Evolutionary conservation across 2,888 invertebrate genomes (phyloP), one percentile per base, ranked within the genome.

Genomic region (Syritta pipiens): DNA sequence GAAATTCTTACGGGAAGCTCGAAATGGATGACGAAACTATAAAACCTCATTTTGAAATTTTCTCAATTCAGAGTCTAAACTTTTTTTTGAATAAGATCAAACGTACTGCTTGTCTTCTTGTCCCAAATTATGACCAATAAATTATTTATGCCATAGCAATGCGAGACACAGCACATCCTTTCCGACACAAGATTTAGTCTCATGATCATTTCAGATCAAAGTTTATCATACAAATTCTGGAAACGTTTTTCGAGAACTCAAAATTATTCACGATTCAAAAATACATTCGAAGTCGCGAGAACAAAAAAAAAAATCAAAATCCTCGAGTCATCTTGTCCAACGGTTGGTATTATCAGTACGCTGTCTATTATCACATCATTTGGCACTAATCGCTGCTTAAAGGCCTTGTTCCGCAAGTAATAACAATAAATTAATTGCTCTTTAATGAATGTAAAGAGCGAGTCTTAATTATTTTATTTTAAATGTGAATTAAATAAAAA

Each of bases 391-490:
- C 48, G 49, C 68, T 57, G n/a, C 48, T 67, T 46, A 68, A 53
- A 68, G 22, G 40, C 32, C 48, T 30, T 69, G 60, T 60, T 44
- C 32, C 7, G 49, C 22, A 44, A 69, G 51, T 44, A 60, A 60
- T 60, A 60, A 53, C 32, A 69, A 49, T 60, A 22, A 37, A 32
- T 60, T 60, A 69, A 69, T 69, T 60, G 69, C 51, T 69, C 51
- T 60, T 69, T 68, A 68, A 68, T 68, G 46, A 30, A 57, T 57
- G 57, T 68, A 44, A 42, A n/a, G 35, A 40, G 30, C 7, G 6
- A 4, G 14, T 19, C 17, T 49, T 17, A 49, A 17, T 49, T 46
- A 20, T 19, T 46, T 46, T 46, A 1, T 10, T 46, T 17, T 2
- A 17, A 46, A 22, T n/a, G 17, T 10, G n/a, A 46, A 46, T 12